These are phyloP conservation scores for Drosophila kurseongensis DNA, from an alignment of 1,140 invertebrate species.

Conservation along the genomic window DNA sequence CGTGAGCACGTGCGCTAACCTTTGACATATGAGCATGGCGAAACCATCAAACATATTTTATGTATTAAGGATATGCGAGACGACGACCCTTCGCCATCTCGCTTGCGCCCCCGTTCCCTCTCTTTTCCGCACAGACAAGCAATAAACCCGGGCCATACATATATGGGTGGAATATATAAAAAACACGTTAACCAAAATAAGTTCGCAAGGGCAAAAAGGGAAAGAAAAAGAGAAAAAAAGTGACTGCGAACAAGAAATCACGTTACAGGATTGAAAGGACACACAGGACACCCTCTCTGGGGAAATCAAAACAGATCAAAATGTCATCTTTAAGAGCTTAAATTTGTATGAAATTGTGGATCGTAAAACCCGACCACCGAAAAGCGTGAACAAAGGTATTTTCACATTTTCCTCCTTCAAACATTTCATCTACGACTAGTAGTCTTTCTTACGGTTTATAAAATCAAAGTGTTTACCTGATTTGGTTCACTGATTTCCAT, in stretches of 20 bases:
- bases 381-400: slow-evolving; percentile 54
- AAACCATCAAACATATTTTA: slow-evolving; percentile 82
- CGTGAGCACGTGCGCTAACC: slow-evolving; percentile 80
- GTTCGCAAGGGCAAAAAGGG: slow-evolving; percentile 16
- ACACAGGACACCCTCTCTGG: slow-evolving; percentile 50
- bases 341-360: slow-evolving; percentile 80
- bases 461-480: slow-evolving; percentile 66
- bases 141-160: slow-evolving; percentile 51
- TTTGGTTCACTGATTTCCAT: slow-evolving; percentile 52
- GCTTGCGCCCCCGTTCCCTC: neutral
- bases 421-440: slow-evolving; percentile 10
- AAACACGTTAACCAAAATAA: slow-evolving; percentile 59
- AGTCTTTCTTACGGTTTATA: slow-evolving; percentile 43
- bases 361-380: slow-evolving; percentile 56
- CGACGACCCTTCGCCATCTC: slow-evolving; percentile 45
- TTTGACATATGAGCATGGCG: slow-evolving; percentile 74
- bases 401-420: slow-evolving; percentile 13
- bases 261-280: slow-evolving; percentile 63
- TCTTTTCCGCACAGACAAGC: slow-evolving; percentile 39
- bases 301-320: slow-evolving; percentile 84
- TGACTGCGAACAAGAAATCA: slow-evolving; percentile 59
- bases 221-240: neutral
- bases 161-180: slow-evolving; percentile 47
- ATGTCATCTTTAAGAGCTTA: slow-evolving; percentile 84
- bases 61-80: slow-evolving; percentile 77